These are phyloP conservation scores for Antheraea assamensis DNA, from an alignment of 2,888 invertebrate species.

Conservation along the genomic window DNA sequence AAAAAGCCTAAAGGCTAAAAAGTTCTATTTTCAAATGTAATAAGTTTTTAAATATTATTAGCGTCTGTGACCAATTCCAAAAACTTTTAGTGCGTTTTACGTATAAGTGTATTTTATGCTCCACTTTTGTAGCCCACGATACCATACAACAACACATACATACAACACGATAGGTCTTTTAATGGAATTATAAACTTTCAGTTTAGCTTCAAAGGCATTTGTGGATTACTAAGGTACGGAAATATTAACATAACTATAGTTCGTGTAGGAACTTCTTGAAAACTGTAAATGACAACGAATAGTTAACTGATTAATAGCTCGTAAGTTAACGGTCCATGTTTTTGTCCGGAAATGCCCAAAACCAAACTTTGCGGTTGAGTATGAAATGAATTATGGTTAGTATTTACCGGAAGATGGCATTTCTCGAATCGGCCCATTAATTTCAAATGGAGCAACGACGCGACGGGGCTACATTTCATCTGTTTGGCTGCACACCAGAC, in stretches of 20 bases:
- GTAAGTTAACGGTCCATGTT: constrained; percentile 15
- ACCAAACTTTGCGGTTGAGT: constrained; percentile 34
- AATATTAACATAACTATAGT: background rate
- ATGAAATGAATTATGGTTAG: constrained; percentile 66
- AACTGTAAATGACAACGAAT: background rate
- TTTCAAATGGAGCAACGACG: constrained; percentile 76
- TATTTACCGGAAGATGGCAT: constrained; percentile 80
- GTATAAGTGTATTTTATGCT: no score
- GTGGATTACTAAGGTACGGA: background rate
- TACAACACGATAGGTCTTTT: no score
- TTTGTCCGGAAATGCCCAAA: constrained; percentile 18
- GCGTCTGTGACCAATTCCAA: no score
- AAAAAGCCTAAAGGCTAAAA: no score
- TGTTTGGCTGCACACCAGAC: constrained; percentile 77
- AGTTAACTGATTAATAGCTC: constrained; percentile 3
- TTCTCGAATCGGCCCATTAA: constrained; percentile 79
- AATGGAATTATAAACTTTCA: no score
- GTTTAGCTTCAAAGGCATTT: no score
- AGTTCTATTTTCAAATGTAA: no score
- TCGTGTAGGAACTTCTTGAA: background rate
- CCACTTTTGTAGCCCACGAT: no score
- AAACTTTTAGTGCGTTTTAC: no score
- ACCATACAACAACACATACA: no score
- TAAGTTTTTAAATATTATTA: no score
- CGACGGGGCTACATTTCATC: constrained; percentile 75